A percentile compares a stretch with the other conserved stretches of the same genome.
Conservation (phyloP, 2,888 invertebrate species). For the Eutolmus rufibarbis region DNA sequence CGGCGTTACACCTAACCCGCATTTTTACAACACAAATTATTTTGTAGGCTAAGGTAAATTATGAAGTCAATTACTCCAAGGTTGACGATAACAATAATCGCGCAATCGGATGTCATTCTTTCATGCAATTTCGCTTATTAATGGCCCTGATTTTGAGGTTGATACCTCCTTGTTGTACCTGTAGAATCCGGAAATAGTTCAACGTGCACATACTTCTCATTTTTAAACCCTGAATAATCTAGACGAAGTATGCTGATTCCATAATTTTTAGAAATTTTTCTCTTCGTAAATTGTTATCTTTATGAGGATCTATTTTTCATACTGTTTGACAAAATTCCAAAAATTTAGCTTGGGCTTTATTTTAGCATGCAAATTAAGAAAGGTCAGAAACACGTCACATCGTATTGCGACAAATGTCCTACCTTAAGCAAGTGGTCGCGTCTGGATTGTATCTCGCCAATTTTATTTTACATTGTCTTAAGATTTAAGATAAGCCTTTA, state of each 20-base stretch:
- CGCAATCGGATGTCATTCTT: not conserved
- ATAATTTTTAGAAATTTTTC: not conserved
- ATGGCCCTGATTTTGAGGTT: not conserved
- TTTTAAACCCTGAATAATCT: not conserved
- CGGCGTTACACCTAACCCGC: not conserved
- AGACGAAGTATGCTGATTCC: not conserved
- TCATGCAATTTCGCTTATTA: not conserved
- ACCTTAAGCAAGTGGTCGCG: not conserved
- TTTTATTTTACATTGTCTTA: not conserved
- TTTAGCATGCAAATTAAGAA: not conserved
- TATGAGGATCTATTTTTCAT: not conserved
- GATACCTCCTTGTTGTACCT: not conserved
- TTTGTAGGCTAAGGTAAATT: not conserved
- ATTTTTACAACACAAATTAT: not conserved
- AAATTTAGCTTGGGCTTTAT: not conserved
- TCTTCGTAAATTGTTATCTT: not conserved
- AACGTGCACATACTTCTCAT: not conserved
- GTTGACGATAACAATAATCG: not conserved
- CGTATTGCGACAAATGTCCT: no score
- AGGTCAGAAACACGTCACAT: not conserved
- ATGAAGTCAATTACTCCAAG: not conserved
- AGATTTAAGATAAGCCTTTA: not conserved
- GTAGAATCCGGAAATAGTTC: not conserved
- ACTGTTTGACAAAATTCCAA: not conserved
- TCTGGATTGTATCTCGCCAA: no score